Evolutionary conservation across 2,113 vertebrate species (phyloP), one percentile per base, ranked within the genome.

Genomic region (Aleadryas rufinucha): DNA sequence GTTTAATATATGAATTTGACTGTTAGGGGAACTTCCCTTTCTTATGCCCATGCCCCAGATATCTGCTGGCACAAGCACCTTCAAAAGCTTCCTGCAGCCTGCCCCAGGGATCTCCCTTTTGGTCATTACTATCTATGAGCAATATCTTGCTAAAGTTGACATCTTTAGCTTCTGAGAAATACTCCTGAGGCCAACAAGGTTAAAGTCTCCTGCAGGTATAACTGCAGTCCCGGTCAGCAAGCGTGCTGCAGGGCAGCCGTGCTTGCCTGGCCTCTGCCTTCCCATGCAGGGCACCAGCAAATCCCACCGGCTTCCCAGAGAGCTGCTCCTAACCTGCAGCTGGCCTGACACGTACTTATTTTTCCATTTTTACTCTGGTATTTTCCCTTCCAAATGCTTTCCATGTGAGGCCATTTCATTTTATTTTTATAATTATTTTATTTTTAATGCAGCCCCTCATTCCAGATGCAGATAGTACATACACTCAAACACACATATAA

Each of bases 351-450:
- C 33, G 1, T 92, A 93, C 78, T 93, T 93, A 89, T 92, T 91
- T 97, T 97, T 96, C 95, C 91, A 93, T 96, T 93, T 95, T 94
- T 95, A 96, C 84, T 69, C 60, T 60, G 90, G 85, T 82, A 95
- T 95, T 97, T 95, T 96, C 85, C 76, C 89, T 95, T 94, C 90
- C 76, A 93, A 93, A 97, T 95, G 84, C 57, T 90, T 95, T 95
- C 94, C 92, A 89, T 81, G 75, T 95, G 89, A 95, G 75, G 35
- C 47, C 37, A 88, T 81, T 95, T 95, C 16, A 72, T 77, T 91
- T 96, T 93, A 90, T 96, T 96, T 95, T 97, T 95, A 74, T 83
- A 95, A 94, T 96, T 96, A 92, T 76, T 95, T 91, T 95, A 89
- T 96, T 96, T 96, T 96, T 95, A 96, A 91, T 87, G 50, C 16